Evolutionary conservation across 1,140 invertebrate genomes (phyloP).

Genomic region (Ridgeia piscesae): DNA sequence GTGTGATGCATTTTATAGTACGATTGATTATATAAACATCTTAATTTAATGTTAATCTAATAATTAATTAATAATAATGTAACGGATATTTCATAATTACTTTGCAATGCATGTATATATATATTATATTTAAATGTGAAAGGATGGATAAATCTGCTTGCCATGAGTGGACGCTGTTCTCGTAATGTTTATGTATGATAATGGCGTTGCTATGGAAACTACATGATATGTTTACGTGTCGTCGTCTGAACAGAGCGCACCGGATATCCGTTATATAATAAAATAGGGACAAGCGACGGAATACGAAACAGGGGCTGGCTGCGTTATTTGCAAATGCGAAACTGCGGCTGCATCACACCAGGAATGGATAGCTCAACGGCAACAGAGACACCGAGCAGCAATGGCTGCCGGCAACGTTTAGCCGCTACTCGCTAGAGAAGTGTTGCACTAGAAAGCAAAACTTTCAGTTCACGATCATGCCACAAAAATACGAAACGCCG

Average conservation of each 20-base stretch:
- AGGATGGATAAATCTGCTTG: background rate
- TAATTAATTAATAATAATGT: no score
- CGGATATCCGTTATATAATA: background rate
- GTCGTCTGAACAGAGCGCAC: background rate
- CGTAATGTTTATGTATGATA: background rate
- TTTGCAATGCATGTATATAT: background rate
- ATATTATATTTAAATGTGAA: background rate
- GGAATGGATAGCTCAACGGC: background rate
- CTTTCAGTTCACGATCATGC: background rate
- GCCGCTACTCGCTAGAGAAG: background rate
- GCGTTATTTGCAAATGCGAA: background rate
- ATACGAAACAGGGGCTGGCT: background rate
- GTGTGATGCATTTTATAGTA: background rate
- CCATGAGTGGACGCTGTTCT: background rate
- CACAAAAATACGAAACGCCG: background rate
- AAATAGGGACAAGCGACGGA: background rate
- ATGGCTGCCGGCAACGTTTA: background rate
- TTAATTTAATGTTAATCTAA: background rate
- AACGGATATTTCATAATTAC: background rate
- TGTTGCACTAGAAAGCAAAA: constrained; percentile 1
- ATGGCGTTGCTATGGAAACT: background rate
- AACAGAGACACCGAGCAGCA: background rate
- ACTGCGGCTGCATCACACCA: constrained; percentile 3
- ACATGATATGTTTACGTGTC: background rate
- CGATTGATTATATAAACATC: background rate